Evolutionary conservation across 2,888 invertebrate species (phyloP).

Genomic region (Philopedon plagiatum): DNA sequence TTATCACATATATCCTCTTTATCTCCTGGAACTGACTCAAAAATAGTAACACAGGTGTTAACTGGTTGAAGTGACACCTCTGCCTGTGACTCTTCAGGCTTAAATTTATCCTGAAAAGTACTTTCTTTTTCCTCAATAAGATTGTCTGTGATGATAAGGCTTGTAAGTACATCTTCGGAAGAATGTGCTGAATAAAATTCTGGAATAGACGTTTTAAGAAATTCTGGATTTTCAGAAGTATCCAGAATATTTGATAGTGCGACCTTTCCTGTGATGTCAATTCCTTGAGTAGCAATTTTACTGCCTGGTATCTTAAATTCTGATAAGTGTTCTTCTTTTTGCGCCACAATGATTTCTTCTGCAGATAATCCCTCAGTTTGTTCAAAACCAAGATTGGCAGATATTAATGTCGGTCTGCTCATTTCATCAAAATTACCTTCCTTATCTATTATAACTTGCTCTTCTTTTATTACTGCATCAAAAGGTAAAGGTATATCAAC

Average conservation of each 20-base stretch:
- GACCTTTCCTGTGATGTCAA: conserved; percentile 64
- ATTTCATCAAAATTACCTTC: conserved; percentile 65
- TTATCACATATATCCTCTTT: conserved; percentile 63
- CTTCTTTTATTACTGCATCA: conserved; percentile 63
- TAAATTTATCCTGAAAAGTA: conserved; percentile 67
- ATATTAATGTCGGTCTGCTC: conserved; percentile 64
- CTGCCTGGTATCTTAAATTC: conserved; percentile 62
- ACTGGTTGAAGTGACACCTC: conserved; percentile 70
- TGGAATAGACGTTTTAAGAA: conserved; percentile 57
- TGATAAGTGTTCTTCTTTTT: conserved; percentile 67
- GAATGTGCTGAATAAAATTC: conserved; percentile 63
- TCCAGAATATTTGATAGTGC: conserved; percentile 64
- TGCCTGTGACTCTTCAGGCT: conserved; percentile 70
- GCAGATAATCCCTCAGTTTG: conserved; percentile 65
- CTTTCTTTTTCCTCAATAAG: conserved; percentile 70
- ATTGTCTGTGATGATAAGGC: conserved; percentile 70
- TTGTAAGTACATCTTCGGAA: conserved; percentile 68
- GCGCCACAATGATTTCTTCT: conserved; percentile 67
- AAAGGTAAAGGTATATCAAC: conserved; percentile 60
- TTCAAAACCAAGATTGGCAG: conserved; percentile 68
- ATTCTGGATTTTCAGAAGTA: conserved; percentile 59
- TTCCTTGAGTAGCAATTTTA: conserved; percentile 60
- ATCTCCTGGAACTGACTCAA: conserved; percentile 62
- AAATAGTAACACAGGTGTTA: conserved; percentile 68
- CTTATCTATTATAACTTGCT: conserved; percentile 67